Evolutionary conservation across 92 coral and sea anemone species (phyloP).

Genomic region (Virgularia gustaviana): DNA sequence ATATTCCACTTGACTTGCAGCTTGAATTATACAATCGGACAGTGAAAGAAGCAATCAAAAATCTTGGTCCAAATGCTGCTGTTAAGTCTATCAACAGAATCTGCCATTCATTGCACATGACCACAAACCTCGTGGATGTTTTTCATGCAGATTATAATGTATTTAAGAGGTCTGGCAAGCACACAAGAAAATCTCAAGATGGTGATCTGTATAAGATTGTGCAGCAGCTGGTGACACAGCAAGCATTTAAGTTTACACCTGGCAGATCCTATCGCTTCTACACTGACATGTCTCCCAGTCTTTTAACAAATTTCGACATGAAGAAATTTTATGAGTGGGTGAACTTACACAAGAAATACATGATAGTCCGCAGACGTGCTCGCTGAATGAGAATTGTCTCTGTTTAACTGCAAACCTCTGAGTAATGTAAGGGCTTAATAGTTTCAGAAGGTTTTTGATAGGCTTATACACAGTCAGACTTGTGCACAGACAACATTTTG

Average conservation of each 20-base stretch:
- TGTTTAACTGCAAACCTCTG: too few species aligned
- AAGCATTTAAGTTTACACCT: background rate
- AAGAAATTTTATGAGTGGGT: conserved; percentile 1
- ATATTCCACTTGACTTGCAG: too few species aligned
- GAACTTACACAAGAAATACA: conserved; percentile 2
- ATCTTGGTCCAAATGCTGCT: conserved; percentile 13
- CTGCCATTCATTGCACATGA: background rate
- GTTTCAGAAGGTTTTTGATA: too few species aligned
- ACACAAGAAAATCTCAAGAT: background rate
- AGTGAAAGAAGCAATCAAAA: conserved; percentile 3
- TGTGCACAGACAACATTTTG: too few species aligned
- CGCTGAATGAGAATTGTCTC: too few species aligned
- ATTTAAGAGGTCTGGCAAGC: conserved; percentile 1
- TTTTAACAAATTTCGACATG: background rate
- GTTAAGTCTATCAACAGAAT: background rate
- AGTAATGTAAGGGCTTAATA: too few species aligned
- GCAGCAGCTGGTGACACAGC: background rate
- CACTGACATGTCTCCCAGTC: background rate
- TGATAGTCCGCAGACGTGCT: conserved; percentile 1
- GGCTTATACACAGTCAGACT: too few species aligned
- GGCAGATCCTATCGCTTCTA: conserved; percentile 5
- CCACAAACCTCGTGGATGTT: background rate
- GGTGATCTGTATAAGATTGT: background rate
- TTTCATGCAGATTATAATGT: background rate
- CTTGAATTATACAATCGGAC: conserved; percentile 2